These are phyloP conservation scores for Coracias cyanogaster DNA, from an alignment of 2,797 vertebrate species.

Conservation along the genomic window DNA sequence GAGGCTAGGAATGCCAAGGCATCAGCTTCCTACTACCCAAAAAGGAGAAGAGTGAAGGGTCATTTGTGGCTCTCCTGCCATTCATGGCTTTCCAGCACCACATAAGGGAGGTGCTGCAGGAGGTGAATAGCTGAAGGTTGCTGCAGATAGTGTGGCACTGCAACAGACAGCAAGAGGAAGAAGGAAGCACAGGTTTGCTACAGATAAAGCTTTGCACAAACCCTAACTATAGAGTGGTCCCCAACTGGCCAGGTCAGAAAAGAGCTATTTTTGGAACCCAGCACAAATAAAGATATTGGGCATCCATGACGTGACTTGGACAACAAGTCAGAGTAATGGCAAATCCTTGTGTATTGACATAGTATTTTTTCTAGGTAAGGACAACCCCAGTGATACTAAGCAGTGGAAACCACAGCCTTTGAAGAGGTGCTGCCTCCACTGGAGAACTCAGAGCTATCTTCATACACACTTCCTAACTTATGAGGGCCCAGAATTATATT, in stretches of 20 bases:
- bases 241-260: not conserved
- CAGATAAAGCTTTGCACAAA: not conserved
- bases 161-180: not conserved
- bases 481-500: not conserved
- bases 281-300: not conserved
- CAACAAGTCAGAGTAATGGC: not conserved
- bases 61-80: not conserved
- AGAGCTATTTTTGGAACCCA: not conserved
- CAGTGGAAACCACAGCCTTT: not conserved
- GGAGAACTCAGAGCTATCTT: not conserved
- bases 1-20: not conserved
- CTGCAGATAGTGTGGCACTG: not conserved
- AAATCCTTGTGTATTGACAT: not conserved
- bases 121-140: not conserved
- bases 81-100: not conserved
- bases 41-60: not conserved
- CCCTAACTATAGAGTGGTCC: not conserved
- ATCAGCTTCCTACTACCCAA: not conserved
- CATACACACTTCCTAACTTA: not conserved
- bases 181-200: not conserved
- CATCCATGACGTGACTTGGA: not conserved
- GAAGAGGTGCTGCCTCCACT: not conserved
- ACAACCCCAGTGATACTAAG: not conserved
- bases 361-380: not conserved
- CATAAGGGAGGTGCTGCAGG: rapidly evolving